Evolutionary conservation across 2,888 invertebrate genomes (phyloP), one percentile per base, ranked within the genome.

Genomic region (Vesta saturnalis): DNA sequence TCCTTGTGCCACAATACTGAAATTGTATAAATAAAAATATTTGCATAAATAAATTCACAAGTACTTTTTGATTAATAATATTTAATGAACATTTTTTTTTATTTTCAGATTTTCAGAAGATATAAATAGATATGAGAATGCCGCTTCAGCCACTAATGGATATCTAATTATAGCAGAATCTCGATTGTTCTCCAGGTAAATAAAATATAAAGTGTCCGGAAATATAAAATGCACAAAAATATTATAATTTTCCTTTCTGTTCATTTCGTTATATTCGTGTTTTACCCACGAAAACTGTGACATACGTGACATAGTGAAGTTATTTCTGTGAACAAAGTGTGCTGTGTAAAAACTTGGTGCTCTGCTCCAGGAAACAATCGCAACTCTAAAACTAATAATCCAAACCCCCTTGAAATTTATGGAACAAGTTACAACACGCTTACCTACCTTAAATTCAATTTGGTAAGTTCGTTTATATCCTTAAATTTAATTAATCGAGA

Each of bases 381-480:
- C 23, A 64, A 66, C 65, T 66, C 57, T 35, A 52, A 63, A 70
- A 66, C 69, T 70, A 70, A 66, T 70, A 70, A 70, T 62, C 63
- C 66, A 30, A 57, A 43, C 23, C 62, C 12, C 49, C 61, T 39
- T 55, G 57, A 70, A 70, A 70, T 70, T 70, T 70, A 70, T 70
- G 69, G 69, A 70, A 66, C 69, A 70, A 70, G 66, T 70, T 69
- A 49, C 64, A 46, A 43, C 59, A 52, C 64, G 43, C 35, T 65
- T 46, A 63, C 56, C 60, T 39, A 64, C 69, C 69, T 69, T 69
- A 69, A 69, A 69, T 66, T 65, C 66, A 63, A 71, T 71, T 72
- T 67, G 72, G 72, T 72, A 67, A 72, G 72, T 70, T 70, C 55
- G 60, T 66, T 63, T 66, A 62, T 54, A 66, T 56, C 64, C 63